Evolutionary conservation across 2,888 invertebrate genomes (phyloP), one percentile per base, ranked within the genome.

Genomic region (Tenthredo distinguenda): DNA sequence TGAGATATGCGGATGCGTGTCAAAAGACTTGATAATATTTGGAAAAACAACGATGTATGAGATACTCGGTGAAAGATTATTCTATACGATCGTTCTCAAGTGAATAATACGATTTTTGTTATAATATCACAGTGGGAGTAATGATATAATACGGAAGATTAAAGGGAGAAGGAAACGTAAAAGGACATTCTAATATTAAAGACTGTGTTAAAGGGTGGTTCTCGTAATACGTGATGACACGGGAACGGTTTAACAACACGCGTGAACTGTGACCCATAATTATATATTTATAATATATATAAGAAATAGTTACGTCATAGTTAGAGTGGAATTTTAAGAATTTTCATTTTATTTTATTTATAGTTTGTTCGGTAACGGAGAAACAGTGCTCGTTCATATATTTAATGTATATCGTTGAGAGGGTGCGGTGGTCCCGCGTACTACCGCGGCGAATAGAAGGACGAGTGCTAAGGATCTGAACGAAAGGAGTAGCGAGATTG

Each of bases 191-290:
- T n/a, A 0, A 55, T 55, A 55, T 55, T 55, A n/a, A 55, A 55
- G 55, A 55, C 18, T 7, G 55, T 55, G 55, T 55, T 55, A 55
- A 55, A 55, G n/a, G 55, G 55, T 68, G 68, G 26, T 68, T 26
- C 2, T 34, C 40, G 12, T 18, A 37, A 40, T 37, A 76, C 76
- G 76, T 76, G 76, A 76, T 76, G 76, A 21, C 26, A 47, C 43
- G 47, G 40, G 43, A 40, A 10, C n/a, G 47, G 47, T 34, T 79
- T 31, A 79, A 34, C 55, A 47, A 79, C 47, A 79, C 79, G 7
- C 79, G 79, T 79, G 79, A 79, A 79, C 79, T 79, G 79, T 79
- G 79, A 79, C 79, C 43, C 26, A 40, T 71, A 40, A 31, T 31
- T 10, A 26, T 15, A 71, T 34, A 34, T 34, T 6, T 71, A n/a